Evolutionary conservation across 92 coral and sea anemone species (phyloP).

Genomic region (Phenganax subtilis): DNA sequence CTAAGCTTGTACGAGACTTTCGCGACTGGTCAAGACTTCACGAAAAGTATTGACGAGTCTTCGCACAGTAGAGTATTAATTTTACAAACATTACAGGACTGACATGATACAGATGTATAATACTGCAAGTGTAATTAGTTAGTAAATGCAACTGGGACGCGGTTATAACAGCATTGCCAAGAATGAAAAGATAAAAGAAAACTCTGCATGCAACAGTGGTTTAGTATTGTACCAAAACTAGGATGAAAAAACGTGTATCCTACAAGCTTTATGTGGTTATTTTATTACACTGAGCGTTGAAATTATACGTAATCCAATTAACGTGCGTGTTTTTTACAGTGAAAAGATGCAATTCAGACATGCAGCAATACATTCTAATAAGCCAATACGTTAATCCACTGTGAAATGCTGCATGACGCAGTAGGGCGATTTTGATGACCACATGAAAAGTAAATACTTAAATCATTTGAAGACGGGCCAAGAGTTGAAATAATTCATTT

Average conservation of each 20-base stretch:
- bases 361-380: constrained; percentile 29
- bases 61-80: not conserved
- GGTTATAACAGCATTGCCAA: not conserved
- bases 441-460: constrained; percentile 33
- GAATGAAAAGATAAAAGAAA: not conserved
- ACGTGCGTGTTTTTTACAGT: not conserved
- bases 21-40: not conserved
- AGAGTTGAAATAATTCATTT: not conserved
- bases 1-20: not conserved
- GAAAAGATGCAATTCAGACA: constrained; percentile 34
- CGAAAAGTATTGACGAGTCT: not conserved
- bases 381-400: constrained; percentile 26
- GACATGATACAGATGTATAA: not conserved
- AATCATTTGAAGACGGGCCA: constrained; percentile 17
- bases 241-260: not conserved
- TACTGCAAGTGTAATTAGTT: no score
- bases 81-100: not conserved
- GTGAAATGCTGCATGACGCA: constrained; percentile 18
- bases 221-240: not conserved
- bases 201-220: not conserved
- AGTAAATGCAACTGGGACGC: not conserved
- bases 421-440: constrained; percentile 30
- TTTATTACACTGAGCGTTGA: constrained; percentile 7
- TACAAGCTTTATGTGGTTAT: not conserved
- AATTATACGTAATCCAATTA: constrained; percentile 27